Conservation (phyloP, 23 tunicate species). For the Trididemnum nubilum region DNA sequence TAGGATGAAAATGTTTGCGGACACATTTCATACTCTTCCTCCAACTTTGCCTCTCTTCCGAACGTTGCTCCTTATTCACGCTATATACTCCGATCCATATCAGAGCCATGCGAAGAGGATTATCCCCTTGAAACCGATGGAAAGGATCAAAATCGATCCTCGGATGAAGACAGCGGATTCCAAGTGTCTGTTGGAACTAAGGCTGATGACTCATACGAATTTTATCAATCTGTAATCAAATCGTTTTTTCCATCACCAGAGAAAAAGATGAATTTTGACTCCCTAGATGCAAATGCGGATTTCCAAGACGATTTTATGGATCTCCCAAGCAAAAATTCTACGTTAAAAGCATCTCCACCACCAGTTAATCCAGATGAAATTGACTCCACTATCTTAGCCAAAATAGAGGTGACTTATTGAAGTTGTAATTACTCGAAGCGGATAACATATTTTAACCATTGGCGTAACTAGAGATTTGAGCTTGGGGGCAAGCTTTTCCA, state of each 20-base stretch:
- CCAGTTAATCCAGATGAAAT: conserved; percentile 29
- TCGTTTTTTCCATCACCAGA: neutral
- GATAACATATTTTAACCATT: no score
- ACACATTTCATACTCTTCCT: neutral
- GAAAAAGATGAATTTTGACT: no score
- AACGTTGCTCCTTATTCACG: neutral
- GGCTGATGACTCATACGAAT: conserved; percentile 5
- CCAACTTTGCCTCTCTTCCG: neutral
- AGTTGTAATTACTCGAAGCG: no score
- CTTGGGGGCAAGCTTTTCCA: no score
- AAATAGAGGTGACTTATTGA: conserved; percentile 70
- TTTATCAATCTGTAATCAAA: conserved; percentile 9
- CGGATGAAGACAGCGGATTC: conserved; percentile 52
- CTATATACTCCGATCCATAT: neutral
- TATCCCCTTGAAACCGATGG: neutral
- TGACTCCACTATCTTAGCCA: conserved; percentile 43
- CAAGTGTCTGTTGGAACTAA: conserved; percentile 19
- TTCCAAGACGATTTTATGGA: neutral
- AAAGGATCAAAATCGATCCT: neutral
- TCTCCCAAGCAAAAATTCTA: conserved; percentile 14
- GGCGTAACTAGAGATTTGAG: no score
- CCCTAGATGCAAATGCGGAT: neutral
- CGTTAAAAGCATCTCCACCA: neutral
- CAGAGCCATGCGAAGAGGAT: conserved; percentile 8
- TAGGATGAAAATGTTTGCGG: neutral